These are phyloP conservation scores for Chaenodraco wilsoni DNA, from an alignment of 2,797 vertebrate species.

Conservation along the genomic window DNA sequence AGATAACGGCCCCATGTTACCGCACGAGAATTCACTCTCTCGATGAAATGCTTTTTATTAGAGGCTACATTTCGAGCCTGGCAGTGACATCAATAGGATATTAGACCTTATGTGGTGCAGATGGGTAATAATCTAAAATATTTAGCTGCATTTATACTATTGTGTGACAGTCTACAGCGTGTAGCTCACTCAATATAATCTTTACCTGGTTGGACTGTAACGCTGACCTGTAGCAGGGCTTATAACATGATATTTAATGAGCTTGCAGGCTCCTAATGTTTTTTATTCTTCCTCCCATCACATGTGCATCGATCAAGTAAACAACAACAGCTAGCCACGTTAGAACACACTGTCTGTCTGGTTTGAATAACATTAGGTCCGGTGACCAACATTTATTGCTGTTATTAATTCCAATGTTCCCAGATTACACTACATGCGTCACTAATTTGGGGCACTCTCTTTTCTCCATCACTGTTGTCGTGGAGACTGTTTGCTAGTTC, in stretches of 20 bases:
- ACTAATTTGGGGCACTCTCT: conserved; percentile 31
- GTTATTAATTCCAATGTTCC: conserved; percentile 51
- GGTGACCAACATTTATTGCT: conserved; percentile 23
- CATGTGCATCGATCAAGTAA: conserved; percentile 29
- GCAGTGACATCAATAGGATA: conserved; percentile 51
- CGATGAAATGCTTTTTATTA: conserved; percentile 47
- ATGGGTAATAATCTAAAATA: conserved; percentile 43
- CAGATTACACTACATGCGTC: conserved; percentile 21
- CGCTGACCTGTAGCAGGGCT: conserved; percentile 30
- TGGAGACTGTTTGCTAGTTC: conserved; percentile 35
- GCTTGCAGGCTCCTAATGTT: conserved; percentile 9
- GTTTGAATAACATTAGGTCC: conserved; percentile 25
- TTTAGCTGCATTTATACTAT: conserved; percentile 42
- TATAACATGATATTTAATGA: conserved; percentile 28
- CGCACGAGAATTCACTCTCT: conserved; percentile 19
- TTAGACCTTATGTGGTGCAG: conserved; percentile 43
- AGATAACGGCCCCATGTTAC: conserved; percentile 16
- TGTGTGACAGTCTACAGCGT: conserved; percentile 24
- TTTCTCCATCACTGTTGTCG: conserved; percentile 23
- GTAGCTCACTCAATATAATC: conserved; percentile 7
- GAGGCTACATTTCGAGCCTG: conserved; percentile 36
- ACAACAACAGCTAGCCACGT: conserved; percentile 12
- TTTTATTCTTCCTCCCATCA: conserved; percentile 3
- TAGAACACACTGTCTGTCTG: conserved; percentile 29
- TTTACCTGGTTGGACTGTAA: conserved; percentile 22